These are phyloP conservation scores for Aleiodes alternator DNA, from an alignment of 2,888 invertebrate genomes.

Conservation along the genomic window DNA sequence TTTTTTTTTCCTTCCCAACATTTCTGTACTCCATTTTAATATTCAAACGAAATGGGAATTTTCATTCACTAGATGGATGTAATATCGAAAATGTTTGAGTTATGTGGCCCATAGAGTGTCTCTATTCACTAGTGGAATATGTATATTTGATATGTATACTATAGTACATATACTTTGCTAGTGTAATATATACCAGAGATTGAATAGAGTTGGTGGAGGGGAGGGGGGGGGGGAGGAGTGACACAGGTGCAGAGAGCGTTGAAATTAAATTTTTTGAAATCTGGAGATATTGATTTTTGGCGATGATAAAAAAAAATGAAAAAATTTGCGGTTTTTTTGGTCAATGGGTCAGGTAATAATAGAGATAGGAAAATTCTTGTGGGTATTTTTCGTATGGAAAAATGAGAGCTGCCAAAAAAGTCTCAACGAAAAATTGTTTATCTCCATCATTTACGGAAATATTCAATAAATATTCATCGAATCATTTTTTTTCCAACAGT, in stretches of 20 bases:
- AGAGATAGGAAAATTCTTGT: no score
- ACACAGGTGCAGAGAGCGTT: background rate
- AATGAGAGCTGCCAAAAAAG: no score
- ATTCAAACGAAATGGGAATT: slow-evolving; percentile 11
- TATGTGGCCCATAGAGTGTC: slow-evolving; percentile 17
- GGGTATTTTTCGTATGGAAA: no score
- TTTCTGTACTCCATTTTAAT: slow-evolving; percentile 14
- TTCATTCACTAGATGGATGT: slow-evolving; percentile 33
- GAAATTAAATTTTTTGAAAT: background rate
- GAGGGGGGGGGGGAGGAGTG: no score
- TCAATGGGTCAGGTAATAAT: no score
- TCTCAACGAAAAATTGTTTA: no score
- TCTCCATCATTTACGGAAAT: no score
- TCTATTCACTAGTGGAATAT: slow-evolving; percentile 24
- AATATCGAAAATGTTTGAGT: slow-evolving; percentile 33
- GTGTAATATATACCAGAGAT: slow-evolving; percentile 3
- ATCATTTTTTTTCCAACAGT: no score
- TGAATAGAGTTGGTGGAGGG: background rate
- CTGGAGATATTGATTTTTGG: no score
- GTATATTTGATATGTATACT: slow-evolving; percentile 11
- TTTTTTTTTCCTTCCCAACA: background rate
- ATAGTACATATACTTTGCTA: background rate
- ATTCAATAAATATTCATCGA: no score
- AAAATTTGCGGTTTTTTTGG: no score
- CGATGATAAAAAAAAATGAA: no score